phyloP scores from a whole-genome alignment of 2,888 invertebrate genomes.

The Pyrrhopygopsis socrates region DNA sequence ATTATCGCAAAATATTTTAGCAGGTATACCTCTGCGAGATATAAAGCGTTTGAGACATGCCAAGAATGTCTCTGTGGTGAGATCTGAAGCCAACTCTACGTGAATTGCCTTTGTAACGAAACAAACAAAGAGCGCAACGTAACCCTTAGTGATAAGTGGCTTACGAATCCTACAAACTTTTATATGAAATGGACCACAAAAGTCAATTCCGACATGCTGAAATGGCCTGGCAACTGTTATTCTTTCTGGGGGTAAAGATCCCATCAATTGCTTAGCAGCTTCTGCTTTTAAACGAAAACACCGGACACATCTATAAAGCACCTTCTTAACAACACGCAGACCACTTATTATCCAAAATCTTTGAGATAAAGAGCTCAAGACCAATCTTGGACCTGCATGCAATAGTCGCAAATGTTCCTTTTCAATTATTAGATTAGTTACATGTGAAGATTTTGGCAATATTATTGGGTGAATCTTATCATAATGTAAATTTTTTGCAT shows the following conservation, averaged over 20 bases:
- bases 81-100: not conserved
- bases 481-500: not conserved
- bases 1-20: conserved; percentile 5
- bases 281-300: not conserved
- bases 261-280: not conserved
- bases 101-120: not conserved
- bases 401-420: not conserved
- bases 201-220: not conserved
- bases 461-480: not conserved
- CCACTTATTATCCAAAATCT: not conserved
- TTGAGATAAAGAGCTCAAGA: not conserved
- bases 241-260: not conserved
- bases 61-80: not conserved
- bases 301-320: not conserved
- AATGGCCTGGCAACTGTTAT: not conserved
- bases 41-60: not conserved
- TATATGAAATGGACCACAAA: not conserved
- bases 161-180: not conserved
- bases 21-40: conserved; percentile 1
- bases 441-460: not conserved
- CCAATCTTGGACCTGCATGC: not conserved
- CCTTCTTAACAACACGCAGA: not conserved
- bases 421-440: not conserved
- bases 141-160: not conserved
- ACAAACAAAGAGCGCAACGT: not conserved